Percentiles rank a stretch among this genome's conserved stretches.
phyloP scores from a whole-genome alignment of 2,888 invertebrate species.

The Phaedon cochleariae region DNA sequence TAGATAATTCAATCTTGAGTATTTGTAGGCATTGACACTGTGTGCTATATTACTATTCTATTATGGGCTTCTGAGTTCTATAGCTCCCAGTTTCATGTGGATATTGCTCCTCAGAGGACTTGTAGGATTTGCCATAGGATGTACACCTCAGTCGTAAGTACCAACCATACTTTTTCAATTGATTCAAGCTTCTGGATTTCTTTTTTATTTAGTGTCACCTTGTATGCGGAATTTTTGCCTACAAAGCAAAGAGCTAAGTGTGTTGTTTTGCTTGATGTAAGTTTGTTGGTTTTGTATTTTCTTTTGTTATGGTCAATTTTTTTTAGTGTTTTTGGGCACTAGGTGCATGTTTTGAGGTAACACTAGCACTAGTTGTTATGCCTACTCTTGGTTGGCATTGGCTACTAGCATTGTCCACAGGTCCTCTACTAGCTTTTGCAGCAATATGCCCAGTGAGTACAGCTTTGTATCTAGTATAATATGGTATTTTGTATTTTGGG shows the following conservation, averaged over 20 bases:
- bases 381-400: slow-evolving; percentile 91
- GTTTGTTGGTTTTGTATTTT: slow-evolving; percentile 56
- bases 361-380: slow-evolving; percentile 89
- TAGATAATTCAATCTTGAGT: too few relatives aligned
- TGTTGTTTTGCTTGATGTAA: slow-evolving; percentile 92
- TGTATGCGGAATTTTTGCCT: slow-evolving; percentile 96
- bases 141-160: slow-evolving; percentile 96
- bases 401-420: slow-evolving; percentile 89
- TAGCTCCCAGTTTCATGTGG: slow-evolving; percentile 92
- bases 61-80: slow-evolving; percentile 88
- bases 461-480: too few relatives aligned
- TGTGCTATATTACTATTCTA: slow-evolving; percentile 91
- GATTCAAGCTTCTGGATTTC: background rate
- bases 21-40: slow-evolving; percentile 82
- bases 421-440: slow-evolving; percentile 86
- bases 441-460: slow-evolving; percentile 79
- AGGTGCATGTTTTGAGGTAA: slow-evolving; percentile 92
- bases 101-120: slow-evolving; percentile 88
- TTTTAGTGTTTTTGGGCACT: slow-evolving; percentile 93
- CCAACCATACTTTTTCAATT: slow-evolving; percentile 15
- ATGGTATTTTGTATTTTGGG: background rate
- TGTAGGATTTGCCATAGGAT: slow-evolving; percentile 96
- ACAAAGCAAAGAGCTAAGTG: slow-evolving; percentile 94
- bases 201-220: slow-evolving; percentile 76
- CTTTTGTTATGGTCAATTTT: slow-evolving; percentile 26